Evolutionary conservation across 2,113 vertebrate genomes (phyloP), one percentile per base, ranked within the genome.

Genomic region (Pelecanoides urinatrix): DNA sequence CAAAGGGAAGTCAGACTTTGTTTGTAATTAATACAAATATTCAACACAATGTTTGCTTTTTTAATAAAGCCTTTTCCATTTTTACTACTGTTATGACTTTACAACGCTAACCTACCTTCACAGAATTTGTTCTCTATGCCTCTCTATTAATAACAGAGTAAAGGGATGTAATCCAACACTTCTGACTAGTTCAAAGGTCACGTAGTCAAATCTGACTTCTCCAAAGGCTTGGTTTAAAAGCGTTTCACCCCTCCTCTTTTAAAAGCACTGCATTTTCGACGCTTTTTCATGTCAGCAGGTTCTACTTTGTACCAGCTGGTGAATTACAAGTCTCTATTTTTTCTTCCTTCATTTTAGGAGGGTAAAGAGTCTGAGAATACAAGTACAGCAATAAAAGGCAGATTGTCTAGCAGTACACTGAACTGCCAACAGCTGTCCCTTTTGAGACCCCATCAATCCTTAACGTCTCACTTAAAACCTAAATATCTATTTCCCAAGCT

Each of bases 401-500:
- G 88, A 93, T 21, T 73, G 30, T 72, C 34, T 83, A 86, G 68
- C 68, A 86, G n/a, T 63, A 86, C 52, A 88, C 36, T 32, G 62
- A 89, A 87, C 66, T 61, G 65, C n/a, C 58, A 92, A 84, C 53
- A 97, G 93, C 85, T 96, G 86, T 88, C 32, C 72, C 71, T 74
- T 91, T 88, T 77, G 72, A 73, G 63, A 93, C 32, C 66, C 36
- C 42, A 88, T 38, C 23, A 7, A 88, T 62, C 52, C 83, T 78
- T 79, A 90, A 82, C 36, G 75, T 63, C 85, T 90, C 40, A 36
- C 34, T 92, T 91, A 94, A 96, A 95, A 94, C 32, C 66, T 88
- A 93, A 94, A 95, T 50, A 95, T 49, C 67, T 73, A 82, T 61
- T 96, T 94, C 86, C 42, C 81, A 96, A 83, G 20, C 59, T 94